Percentiles rank a stretch among this genome's conserved stretches.
phyloP scores from a whole-genome alignment of 2,113 vertebrate species.

The Eretmodus cyanostictus region DNA sequence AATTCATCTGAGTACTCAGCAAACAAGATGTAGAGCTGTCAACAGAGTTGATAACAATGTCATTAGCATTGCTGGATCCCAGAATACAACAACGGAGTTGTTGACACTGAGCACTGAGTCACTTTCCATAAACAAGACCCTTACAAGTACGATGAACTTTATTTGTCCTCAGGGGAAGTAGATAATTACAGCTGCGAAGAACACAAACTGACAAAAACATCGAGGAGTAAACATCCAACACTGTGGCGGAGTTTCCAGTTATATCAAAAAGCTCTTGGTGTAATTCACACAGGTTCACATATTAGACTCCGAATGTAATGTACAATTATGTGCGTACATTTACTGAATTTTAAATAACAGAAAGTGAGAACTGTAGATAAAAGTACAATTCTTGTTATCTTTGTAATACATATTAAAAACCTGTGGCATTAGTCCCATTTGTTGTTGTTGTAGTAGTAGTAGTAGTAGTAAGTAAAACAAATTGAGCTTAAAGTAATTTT shows the following conservation, averaged over 20 bases:
- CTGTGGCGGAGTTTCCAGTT: background rate
- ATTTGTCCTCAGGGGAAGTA: background rate
- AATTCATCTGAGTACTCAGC: background rate
- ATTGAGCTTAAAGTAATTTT: rapidly evolving
- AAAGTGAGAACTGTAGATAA: background rate
- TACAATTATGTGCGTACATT: rapidly evolving
- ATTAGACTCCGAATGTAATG: background rate
- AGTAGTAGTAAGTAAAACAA: background rate
- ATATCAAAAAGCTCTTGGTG: background rate
- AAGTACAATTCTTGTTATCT: background rate
- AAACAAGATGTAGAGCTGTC: conserved; percentile 17
- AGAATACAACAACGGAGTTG: background rate
- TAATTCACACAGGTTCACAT: background rate
- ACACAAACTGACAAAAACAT: background rate
- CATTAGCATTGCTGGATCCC: conserved; percentile 24
- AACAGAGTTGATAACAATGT: conserved; percentile 28
- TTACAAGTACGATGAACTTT: background rate
- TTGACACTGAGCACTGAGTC: conserved; percentile 37
- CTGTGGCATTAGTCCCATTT: background rate
- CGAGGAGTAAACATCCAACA: background rate
- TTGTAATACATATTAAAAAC: background rate
- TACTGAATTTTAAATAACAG: background rate
- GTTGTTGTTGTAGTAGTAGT: background rate
- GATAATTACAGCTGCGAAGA: background rate
- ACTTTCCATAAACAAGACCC: conserved; percentile 18